Evolutionary conservation across 2,888 invertebrate genomes (phyloP).

Genomic region (Tipula confusa): DNA sequence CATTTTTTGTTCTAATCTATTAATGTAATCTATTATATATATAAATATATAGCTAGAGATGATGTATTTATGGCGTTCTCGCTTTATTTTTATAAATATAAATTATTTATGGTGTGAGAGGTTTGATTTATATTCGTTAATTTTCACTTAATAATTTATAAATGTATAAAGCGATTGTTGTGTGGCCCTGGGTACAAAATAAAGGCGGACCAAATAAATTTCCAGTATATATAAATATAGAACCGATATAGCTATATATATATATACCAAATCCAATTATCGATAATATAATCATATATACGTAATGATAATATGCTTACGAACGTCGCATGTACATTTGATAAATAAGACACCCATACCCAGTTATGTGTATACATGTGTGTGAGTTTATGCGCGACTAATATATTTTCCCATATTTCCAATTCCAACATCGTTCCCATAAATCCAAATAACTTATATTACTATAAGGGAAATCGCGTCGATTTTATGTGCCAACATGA

Average conservation of each 20-base stretch:
- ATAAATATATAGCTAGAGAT: neutral
- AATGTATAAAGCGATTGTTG: neutral
- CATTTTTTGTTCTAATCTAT: neutral
- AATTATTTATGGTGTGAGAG: conserved; percentile 20
- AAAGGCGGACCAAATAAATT: neutral
- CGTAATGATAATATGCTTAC: neutral
- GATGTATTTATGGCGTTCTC: conserved; percentile 7
- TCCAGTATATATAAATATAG: neutral
- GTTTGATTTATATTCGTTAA: conserved; percentile 25
- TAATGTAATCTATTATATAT: neutral
- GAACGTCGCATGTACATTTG: neutral
- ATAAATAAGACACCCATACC: neutral
- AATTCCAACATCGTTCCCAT: neutral
- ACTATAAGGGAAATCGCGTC: too few relatives aligned
- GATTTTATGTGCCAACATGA: too few relatives aligned
- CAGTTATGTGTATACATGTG: too few relatives aligned
- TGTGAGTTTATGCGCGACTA: neutral
- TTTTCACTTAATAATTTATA: conserved; percentile 25
- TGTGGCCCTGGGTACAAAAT: neutral
- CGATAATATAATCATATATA: neutral
- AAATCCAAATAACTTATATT: too few relatives aligned
- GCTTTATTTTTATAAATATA: neutral
- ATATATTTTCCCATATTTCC: neutral
- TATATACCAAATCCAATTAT: neutral
- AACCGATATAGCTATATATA: neutral